phyloP scores from a whole-genome alignment of 2,797 vertebrate genomes.

The Takifugu rubripes region DNA sequence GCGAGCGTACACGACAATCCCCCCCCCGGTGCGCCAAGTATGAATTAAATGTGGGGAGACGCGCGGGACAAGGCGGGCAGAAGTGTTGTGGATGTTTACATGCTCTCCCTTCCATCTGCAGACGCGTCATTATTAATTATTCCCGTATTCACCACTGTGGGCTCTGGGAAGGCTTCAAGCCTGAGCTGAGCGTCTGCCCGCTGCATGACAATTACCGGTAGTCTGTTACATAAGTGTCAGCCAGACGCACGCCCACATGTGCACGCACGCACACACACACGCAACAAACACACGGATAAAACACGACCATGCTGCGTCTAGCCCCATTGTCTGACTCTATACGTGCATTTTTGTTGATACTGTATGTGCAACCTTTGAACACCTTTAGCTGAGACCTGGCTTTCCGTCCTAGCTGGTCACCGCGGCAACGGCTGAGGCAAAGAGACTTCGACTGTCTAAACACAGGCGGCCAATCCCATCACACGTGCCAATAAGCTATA shows the following conservation, averaged over 20 bases:
- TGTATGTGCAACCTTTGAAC: conserved; percentile 6
- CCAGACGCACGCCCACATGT: conserved; percentile 17
- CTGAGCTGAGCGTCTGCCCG: conserved; percentile 56
- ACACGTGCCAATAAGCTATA: conserved; percentile 39
- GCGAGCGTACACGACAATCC: too few relatives aligned
- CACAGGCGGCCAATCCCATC: conserved; percentile 26
- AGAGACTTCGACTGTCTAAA: conserved; percentile 45
- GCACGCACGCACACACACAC: not conserved
- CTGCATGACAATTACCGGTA: conserved; percentile 66
- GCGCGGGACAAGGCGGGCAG: conserved; percentile 11
- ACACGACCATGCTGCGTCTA: too few relatives aligned
- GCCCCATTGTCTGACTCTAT: not conserved
- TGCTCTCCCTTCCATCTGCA: conserved; percentile 30
- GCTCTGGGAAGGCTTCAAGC: conserved; percentile 48
- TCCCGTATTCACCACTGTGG: conserved; percentile 60
- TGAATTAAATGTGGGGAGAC: conserved; percentile 1
- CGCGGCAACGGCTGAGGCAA: conserved; percentile 33
- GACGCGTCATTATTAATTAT: conserved; percentile 53
- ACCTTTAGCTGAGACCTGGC: conserved; percentile 8
- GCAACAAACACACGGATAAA: not conserved
- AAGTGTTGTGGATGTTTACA: conserved; percentile 55
- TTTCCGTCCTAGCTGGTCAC: conserved; percentile 19
- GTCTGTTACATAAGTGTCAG: conserved; percentile 59
- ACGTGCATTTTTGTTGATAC: conserved; percentile 17
- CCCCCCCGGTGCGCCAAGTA: too few relatives aligned